Evolutionary conservation across 2,113 vertebrate genomes (phyloP).

Genomic region (Trogon surrucura): DNA sequence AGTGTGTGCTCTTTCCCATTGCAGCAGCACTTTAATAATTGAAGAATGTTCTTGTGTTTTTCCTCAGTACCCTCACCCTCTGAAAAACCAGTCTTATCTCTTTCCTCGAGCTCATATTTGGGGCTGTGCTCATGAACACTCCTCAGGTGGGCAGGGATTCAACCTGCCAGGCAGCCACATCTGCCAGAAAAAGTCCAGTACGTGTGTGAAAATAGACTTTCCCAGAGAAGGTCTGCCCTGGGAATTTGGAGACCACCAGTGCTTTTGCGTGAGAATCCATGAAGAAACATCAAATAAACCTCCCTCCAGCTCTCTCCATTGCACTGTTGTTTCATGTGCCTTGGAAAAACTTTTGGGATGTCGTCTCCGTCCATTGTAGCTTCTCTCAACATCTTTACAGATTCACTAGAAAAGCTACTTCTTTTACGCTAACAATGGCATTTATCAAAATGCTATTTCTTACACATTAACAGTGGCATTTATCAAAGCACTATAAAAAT

Average conservation of each 20-base stretch:
- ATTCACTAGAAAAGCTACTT: neutral
- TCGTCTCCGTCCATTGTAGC: neutral
- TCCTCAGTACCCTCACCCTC: neutral
- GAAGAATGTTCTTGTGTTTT: neutral
- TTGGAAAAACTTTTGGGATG: neutral
- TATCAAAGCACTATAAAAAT: conserved; percentile 43
- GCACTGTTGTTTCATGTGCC: neutral
- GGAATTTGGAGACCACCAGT: neutral
- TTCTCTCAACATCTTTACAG: neutral
- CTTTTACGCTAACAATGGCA: neutral
- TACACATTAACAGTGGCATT: conserved; percentile 19
- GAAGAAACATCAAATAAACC: neutral
- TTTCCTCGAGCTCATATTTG: neutral
- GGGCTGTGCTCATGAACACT: neutral
- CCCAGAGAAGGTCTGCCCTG: neutral
- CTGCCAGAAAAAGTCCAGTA: neutral
- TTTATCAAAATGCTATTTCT: conserved; percentile 30
- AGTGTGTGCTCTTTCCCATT: neutral
- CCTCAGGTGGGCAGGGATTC: neutral
- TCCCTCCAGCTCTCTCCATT: neutral
- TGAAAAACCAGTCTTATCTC: neutral
- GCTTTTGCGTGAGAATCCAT: neutral
- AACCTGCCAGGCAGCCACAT: neutral
- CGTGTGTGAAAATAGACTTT: neutral
- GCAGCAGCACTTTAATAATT: neutral